Evolutionary conservation across 2,888 invertebrate genomes (phyloP), one percentile per base, ranked within the genome.

Genomic region (Hypercompe scribonia): DNA sequence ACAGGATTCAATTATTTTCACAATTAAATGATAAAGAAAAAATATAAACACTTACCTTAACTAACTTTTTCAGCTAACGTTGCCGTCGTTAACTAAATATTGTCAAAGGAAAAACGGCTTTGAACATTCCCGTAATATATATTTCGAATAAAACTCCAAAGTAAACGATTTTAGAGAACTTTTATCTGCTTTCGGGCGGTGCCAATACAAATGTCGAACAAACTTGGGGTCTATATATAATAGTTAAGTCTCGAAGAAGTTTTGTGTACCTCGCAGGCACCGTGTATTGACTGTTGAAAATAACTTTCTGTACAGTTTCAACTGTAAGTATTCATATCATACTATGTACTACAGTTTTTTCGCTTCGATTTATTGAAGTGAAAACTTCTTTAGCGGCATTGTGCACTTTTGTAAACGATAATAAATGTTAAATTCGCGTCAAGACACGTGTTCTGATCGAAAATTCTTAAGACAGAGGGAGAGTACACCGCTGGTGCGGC

Each of bases 91-190:
- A 50, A 67, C 67, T 73, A 73, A 73, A 70, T 67, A 66, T 70
- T 67, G 70, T 70, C 70, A 70, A 70, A 73, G 61, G 34, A 50
- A 54, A 39, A 34, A 46, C 21, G 58, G 46, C 68, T 75, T 68
- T 39, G 58, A 66, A n/a, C 61, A 36, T 69, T 73, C 15, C 54
- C 54, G 50, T 73, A 68, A 67, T 61, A 61, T 15, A 42, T 42
- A n/a, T 31, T 61, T 63, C 68, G 64, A 42, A 73, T 73, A 70
- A 66, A 70, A 70, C 18, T 63, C 24, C 46, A 75, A 72, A 63
- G 68, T 73, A 67, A 74, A 76, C 63, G 33, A 69, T 72, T 79
- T 75, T 71, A 50, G 67, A 70, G 61, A 46, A 65, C 33, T 70
- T 65, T 34, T 39, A 61, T 46, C 24, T 69, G 33, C 34, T 8